Base-by-base conservation (phyloP, 92 coral and sea anemone species). In the Zoanthus sociatus region DNA sequence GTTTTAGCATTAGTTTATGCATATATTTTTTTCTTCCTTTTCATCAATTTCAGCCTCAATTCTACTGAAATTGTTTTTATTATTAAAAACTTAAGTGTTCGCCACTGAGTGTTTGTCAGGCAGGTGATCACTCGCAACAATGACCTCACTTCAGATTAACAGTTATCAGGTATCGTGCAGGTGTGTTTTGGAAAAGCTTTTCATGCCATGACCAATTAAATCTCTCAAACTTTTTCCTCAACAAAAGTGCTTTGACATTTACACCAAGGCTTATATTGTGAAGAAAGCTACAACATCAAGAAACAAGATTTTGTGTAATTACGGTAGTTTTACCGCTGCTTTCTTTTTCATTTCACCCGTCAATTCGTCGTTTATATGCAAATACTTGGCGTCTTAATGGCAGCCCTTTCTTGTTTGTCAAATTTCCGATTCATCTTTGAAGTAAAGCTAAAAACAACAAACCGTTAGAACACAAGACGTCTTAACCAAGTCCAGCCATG, bases 101-200 rank as follows among this genome's bases (percentile, higher is more conserved):
- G 21, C 42, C 12, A 37, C 64, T 79, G 1, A 45, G 21, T 18
- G 13, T 9, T 18, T 33, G 26, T 13, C 77, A 68, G 82, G 68
- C 87, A 71, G 90, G 73, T 72, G 87, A 58, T 81, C 37, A 42
- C n/a, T 32, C 82, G 64, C 75, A 90, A 82, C 93, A 90, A 90
- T 82, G 88, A 90, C 71, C 31, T 87, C 90, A 90, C 76, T 82
- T 82, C 78, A 9, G 76, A 74, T 69, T 83, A 56, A 87, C 89
- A 82, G 55, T 83, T 66, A 64, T 76, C 78, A 79, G 74, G 88
- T 79, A 90, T 82, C 78, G 64, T 70, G 76, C 87, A 44, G 87
- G 88, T 71, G 60, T 83, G 56, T 70, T 68, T 90, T 83, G 54
- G 68, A 76, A 79, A n/a, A 44, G 30, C 70, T 73, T 68, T 63